These are phyloP conservation scores for Strigamia maritima DNA, from an alignment of 2,888 invertebrate species.

Conservation along the genomic window DNA sequence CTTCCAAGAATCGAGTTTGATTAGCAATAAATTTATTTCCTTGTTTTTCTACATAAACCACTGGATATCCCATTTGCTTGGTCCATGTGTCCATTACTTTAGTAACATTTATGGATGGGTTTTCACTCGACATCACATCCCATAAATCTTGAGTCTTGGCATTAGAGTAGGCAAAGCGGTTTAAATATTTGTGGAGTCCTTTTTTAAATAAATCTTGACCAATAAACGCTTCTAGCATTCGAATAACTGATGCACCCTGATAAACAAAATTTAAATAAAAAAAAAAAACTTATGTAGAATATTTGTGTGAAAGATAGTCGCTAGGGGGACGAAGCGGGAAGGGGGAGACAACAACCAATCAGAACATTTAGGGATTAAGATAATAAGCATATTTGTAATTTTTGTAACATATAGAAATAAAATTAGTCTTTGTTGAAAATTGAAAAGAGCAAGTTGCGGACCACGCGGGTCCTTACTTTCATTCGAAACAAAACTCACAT, in stretches of 20 bases:
- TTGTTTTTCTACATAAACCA: conserved; percentile 61
- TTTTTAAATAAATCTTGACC: conserved; percentile 67
- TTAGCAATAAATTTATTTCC: conserved; percentile 58
- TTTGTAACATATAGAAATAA: too few relatives aligned
- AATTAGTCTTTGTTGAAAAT: too few relatives aligned
- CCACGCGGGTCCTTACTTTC: too few relatives aligned
- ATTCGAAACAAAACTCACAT: too few relatives aligned
- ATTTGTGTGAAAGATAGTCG: too few relatives aligned
- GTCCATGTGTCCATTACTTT: conserved; percentile 84
- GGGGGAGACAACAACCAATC: too few relatives aligned
- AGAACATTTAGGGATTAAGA: too few relatives aligned
- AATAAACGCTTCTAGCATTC: conserved; percentile 83
- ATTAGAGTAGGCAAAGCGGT: background rate
- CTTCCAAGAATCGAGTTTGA: conserved; percentile 72
- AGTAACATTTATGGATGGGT: conserved; percentile 36
- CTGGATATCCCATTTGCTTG: conserved; percentile 80
- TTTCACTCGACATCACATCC: background rate
- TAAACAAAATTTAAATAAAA: background rate
- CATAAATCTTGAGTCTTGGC: conserved; percentile 26
- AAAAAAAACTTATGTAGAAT: too few relatives aligned
- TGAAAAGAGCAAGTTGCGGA: too few relatives aligned
- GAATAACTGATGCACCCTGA: conserved; percentile 66
- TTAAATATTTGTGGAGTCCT: conserved; percentile 41
- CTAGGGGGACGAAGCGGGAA: too few relatives aligned
- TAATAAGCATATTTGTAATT: too few relatives aligned